Evolutionary conservation across 2,113 vertebrate genomes (phyloP), one percentile per base, ranked within the genome.

Genomic region (Limanda limanda): DNA sequence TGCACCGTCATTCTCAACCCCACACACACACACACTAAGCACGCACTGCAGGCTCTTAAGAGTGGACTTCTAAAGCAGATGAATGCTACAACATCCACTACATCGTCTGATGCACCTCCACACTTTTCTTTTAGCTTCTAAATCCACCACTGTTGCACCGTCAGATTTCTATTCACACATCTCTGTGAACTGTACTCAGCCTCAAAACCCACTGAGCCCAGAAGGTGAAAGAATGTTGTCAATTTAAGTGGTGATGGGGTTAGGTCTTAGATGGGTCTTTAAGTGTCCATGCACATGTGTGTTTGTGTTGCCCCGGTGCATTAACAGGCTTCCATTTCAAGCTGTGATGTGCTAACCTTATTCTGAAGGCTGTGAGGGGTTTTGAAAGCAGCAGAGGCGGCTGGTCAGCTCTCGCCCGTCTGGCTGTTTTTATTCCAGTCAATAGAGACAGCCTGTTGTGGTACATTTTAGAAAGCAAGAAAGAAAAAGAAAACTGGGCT

Each of bases 391-490:
- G 45, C 68, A 2, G 59, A 79, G 62, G 60, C 78, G 73, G 70
- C 83, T 60, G 88, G 84, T 90, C 83, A 87, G 84, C 79, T 73
- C 81, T 90, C 24, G 37, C 68, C 62, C 79, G 79, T 81, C 83
- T 81, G 79, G 56, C 68, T 90, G 86, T 91, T 91, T 89, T 89
- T 82, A 83, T 89, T 84, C 85, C 69, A 78, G 81, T 85, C 69
- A 74, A 92, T 88, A 88, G 74, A 86, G 82, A 88, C 66, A 51
- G 80, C 82, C 86, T 88, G 86, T 90, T 90, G 89, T 89, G 88
- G 79, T 75, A 79, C 79, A 76, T 89, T 80, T 81, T 63, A 71
- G 45, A 11, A 7, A 58, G 20, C 80, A 48, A 78, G 18, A 24
- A 27, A 18, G 37, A 51, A 3, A 65, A 72, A 31, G 31, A 81